Evolutionary conservation across 2,113 vertebrate genomes (phyloP), one percentile per base, ranked within the genome.

Genomic region (Heloderma charlesbogerti): DNA sequence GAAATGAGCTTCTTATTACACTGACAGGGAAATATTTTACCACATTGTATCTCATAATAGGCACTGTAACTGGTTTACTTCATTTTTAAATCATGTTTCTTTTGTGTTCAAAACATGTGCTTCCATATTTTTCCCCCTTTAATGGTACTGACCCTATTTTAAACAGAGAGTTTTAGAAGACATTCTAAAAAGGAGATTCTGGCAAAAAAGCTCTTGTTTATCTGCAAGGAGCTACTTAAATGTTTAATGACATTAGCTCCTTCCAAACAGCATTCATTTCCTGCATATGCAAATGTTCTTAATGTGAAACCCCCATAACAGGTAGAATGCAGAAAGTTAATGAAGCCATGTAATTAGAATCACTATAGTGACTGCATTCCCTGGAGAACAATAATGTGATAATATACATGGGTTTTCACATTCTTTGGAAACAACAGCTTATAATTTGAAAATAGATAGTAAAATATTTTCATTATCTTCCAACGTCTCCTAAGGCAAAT

Each of bases 331-430:
- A 97, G 97, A 97, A 98, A 98, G 97, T 98, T 98, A 99, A 99
- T 98, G 98, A 98, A 97, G 97, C 98, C 97, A 97, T 98, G 98
- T 98, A 99, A 99, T 99, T 99, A 98, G 97, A 95, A 97, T 98
- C 97, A 96, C 98, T 98, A 98, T 98, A 98, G 98, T 97, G 98
- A 98, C 97, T 96, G 94, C 92, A 91, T 95, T 98, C 98, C 96
- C 97, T 20, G 29, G 97, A 97, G 97, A 97, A 98, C 95, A 96
- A 97, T 97, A 95, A 96, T 95, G 95, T 94, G 96, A 98, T 98
- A 98, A 98, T 97, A 97, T 97, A 97, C 96, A 94, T 96, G 89
- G 93, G 94, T 90, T 97, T 97, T 96, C 95, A 96, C 96, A 97
- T 97, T 97, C 97, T 97, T 97, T 95, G 95, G 95, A 96, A 97